Base-by-base conservation (phyloP, 2,113 vertebrate species). In the Pitta sordida region DNA sequence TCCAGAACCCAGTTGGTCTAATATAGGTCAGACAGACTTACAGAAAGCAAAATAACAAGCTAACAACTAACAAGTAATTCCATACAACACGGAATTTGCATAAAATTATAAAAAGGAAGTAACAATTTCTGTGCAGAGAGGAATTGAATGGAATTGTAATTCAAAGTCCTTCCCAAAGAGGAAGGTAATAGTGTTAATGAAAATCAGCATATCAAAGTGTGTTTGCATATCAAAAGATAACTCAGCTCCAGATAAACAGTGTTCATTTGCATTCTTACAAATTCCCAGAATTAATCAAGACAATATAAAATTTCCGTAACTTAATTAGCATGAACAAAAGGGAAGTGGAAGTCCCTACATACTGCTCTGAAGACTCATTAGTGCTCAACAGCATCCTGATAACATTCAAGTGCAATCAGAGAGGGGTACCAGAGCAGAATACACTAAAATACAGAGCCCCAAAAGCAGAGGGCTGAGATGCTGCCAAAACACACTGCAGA, bases 271-370 rank as follows among this genome's bases (percentile, higher is more conserved):
- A 91, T 82, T 75, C 77, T 46, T 59, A 77, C 44, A 84, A 84
- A 89, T 89, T 78, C 93, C 77, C 62, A 84, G 73, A 88, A 91
- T 92, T 95, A 94, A 95, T 94, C 77, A 94, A 81, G 58, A 39
- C 63, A 74, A 92, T 84, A 86, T 37, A 84, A 81, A 82, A 49
- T 78, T 94, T 82, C 69, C 65, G 65, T 92, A 78, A 84, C 86
- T 92, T 89, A 91, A 95, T 96, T 92, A 95, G 68, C 52, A 91
- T 63, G 86, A 92, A 84, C 80, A 89, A 94, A 92, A 95, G 84
- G 81, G 77, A 95, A 94, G 89, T 52, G 69, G 39, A 88, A 95
- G 73, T 86, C 94, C 84, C 89, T 71, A 10, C 39, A 14, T 8
- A 64, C 60, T 43, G 68, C 86, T 95, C 83, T 93, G 91, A 95